These are phyloP conservation scores for Danaus melanippus DNA, from an alignment of 1,140 invertebrate species.

Conservation along the genomic window DNA sequence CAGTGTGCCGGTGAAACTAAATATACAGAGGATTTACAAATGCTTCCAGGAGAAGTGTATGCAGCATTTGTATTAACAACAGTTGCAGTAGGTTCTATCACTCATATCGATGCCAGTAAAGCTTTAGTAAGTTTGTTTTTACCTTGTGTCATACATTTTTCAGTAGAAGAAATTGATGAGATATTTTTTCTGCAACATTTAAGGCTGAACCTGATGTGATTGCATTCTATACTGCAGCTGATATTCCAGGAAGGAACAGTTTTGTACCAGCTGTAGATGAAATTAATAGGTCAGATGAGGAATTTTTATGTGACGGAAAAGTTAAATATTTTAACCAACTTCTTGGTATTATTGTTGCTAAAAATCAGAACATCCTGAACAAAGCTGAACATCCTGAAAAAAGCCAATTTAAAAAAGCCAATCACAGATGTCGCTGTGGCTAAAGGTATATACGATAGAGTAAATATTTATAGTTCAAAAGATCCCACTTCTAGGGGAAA, in stretches of 20 bases:
- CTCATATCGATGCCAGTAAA: slow-evolving; percentile 74
- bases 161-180: too few relatives aligned
- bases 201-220: slow-evolving; percentile 79
- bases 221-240: slow-evolving; percentile 80
- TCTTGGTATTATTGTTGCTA: slow-evolving; percentile 81
- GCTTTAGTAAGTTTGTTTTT: slow-evolving; percentile 70
- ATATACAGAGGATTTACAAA: slow-evolving; percentile 77
- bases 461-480: slow-evolving; percentile 40
- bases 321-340: slow-evolving; percentile 81
- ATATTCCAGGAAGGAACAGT: slow-evolving; percentile 81
- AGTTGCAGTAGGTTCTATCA: slow-evolving; percentile 72
- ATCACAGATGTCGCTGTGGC: slow-evolving; percentile 33
- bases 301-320: slow-evolving; percentile 66
- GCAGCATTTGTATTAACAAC: slow-evolving; percentile 77
- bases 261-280: slow-evolving; percentile 60
- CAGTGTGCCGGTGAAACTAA: slow-evolving; percentile 77
- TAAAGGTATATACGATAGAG: slow-evolving; percentile 27
- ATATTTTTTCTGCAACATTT: slow-evolving; percentile 25
- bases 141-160: too few relatives aligned
- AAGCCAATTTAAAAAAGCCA: slow-evolving; percentile 27
- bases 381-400: too few relatives aligned
- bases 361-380: slow-evolving; percentile 76
- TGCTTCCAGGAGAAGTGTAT: slow-evolving; percentile 72
- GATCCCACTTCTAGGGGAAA: slow-evolving; percentile 31
- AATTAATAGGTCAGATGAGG: slow-evolving; percentile 71